phyloP scores from a whole-genome alignment of 2,888 invertebrate genomes.

The Leptothorax acervorum region DNA sequence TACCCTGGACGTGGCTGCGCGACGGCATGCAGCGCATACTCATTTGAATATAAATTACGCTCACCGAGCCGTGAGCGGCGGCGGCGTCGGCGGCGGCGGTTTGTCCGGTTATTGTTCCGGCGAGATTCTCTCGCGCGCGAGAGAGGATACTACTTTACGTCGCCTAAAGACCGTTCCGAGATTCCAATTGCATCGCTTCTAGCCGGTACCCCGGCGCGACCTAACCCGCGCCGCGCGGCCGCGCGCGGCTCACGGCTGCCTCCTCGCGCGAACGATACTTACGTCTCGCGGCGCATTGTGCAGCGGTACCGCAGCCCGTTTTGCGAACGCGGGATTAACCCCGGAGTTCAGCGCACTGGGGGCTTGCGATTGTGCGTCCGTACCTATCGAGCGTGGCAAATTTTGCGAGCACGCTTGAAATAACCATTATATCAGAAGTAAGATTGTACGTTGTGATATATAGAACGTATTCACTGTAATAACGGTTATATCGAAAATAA shows the following conservation, averaged over 20 bases:
- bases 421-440: slow-evolving; percentile 2
- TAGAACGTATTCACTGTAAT: slow-evolving; percentile 28
- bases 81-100: slow-evolving; percentile 53
- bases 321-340: slow-evolving; percentile 47
- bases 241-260: neutral
- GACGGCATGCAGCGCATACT: slow-evolving; percentile 70
- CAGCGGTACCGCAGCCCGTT: slow-evolving; percentile 9
- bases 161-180: slow-evolving; percentile 54
- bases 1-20: slow-evolving; percentile 70
- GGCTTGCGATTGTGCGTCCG: slow-evolving; percentile 22
- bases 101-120: slow-evolving; percentile 77
- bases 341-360: slow-evolving; percentile 38
- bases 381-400: slow-evolving; percentile 39
- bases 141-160: slow-evolving; percentile 54
- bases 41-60: slow-evolving; percentile 81
- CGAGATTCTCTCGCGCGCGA: slow-evolving; percentile 48
- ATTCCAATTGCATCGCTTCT: slow-evolving; percentile 50
- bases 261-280: slow-evolving; percentile 15
- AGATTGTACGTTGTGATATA: slow-evolving; percentile 28
- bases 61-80: slow-evolving; percentile 76
- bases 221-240: slow-evolving; percentile 16
- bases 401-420: slow-evolving; percentile 29
- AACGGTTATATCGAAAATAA: slow-evolving; percentile 29
- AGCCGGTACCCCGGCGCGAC: slow-evolving; percentile 35
- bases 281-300: slow-evolving; percentile 47